Conservation (phyloP, 2,888 invertebrate species). For the Dorcus parallelipipedus region DNA sequence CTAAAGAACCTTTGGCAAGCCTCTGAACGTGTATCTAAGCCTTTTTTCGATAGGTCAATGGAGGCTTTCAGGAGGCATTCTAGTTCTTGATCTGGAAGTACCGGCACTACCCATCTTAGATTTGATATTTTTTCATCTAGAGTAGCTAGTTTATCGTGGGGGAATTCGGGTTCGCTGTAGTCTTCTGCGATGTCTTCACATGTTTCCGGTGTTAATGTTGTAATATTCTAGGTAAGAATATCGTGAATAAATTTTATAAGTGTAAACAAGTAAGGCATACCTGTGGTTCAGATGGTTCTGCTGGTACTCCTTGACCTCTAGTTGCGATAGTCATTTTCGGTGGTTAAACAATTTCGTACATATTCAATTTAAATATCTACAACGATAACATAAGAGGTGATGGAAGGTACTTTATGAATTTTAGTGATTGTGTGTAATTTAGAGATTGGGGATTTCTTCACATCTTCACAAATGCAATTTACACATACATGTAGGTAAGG, state of each 20-base stretch:
- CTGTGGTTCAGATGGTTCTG: slow-evolving; percentile 55
- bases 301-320: slow-evolving; percentile 58
- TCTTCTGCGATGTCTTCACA: slow-evolving; percentile 39
- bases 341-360: slow-evolving; percentile 36
- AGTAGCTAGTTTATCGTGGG: slow-evolving; percentile 78
- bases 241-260: background rate
- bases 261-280: slow-evolving; percentile 24
- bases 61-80: slow-evolving; percentile 87
- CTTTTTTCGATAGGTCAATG: slow-evolving; percentile 81
- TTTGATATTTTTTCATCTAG: slow-evolving; percentile 95
- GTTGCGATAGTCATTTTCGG: slow-evolving; percentile 61
- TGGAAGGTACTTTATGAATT: slow-evolving; percentile 5
- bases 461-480: too few species aligned
- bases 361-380: slow-evolving; percentile 37
- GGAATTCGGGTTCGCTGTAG: slow-evolving; percentile 69
- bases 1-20: slow-evolving; percentile 93
- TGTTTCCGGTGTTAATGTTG: slow-evolving; percentile 26
- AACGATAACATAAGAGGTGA: slow-evolving; percentile 19
- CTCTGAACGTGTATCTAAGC: slow-evolving; percentile 85
- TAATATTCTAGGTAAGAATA: slow-evolving; percentile 8
- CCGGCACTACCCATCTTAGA: slow-evolving; percentile 96
- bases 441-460: too few species aligned
- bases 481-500: too few species aligned
- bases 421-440: too few species aligned
- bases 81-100: slow-evolving; percentile 92